Conservation (phyloP, 2,888 invertebrate species). For the Limnephilus rhombicus region DNA sequence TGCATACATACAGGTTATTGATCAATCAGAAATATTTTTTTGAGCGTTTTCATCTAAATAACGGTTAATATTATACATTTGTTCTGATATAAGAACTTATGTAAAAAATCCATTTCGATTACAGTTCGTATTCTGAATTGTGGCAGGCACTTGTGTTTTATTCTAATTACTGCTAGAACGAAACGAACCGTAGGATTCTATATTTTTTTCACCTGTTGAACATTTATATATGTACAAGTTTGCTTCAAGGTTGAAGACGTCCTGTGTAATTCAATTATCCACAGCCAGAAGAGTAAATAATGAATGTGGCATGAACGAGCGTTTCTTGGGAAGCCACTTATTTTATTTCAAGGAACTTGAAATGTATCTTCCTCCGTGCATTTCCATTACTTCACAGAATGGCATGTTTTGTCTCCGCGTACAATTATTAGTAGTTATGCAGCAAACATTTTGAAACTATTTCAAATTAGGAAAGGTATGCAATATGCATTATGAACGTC, state of each 20-base stretch:
- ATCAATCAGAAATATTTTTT: too few relatives aligned
- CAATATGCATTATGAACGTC: neutral
- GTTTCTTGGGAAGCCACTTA: neutral
- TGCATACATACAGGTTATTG: too few relatives aligned
- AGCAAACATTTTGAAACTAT: neutral
- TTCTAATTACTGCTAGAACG: neutral
- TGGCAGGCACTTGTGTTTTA: neutral
- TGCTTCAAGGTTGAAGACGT: neutral
- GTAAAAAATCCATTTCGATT: neutral
- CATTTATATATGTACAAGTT: neutral
- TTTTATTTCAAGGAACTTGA: neutral
- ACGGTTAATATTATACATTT: too few relatives aligned
- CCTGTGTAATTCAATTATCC: neutral
- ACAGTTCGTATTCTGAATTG: neutral
- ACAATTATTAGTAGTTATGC: neutral
- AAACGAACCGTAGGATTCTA: neutral
- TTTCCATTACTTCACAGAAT: neutral
- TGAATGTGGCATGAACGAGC: neutral
- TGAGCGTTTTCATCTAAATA: too few relatives aligned
- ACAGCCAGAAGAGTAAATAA: neutral
- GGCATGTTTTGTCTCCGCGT: neutral
- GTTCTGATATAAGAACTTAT: too few relatives aligned
- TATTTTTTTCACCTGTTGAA: constrained; percentile 1
- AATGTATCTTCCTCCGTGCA: neutral
- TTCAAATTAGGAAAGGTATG: neutral